phyloP scores from a whole-genome alignment of 2,888 invertebrate genomes.

The Lasioglossum malachurum region DNA sequence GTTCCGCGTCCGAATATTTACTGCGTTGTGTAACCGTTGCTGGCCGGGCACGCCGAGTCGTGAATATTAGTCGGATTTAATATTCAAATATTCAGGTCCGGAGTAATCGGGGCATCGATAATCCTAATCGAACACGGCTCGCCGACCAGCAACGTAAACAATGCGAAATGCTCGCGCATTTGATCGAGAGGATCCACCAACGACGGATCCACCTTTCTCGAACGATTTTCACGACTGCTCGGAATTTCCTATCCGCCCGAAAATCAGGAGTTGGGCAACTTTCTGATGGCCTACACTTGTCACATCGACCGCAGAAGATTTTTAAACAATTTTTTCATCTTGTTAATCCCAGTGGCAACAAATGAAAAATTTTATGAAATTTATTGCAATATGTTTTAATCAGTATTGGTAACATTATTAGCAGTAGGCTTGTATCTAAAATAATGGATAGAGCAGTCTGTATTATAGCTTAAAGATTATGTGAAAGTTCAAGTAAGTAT shows the following conservation, averaged over 20 bases:
- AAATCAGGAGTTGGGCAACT: not conserved
- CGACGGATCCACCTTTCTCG: not conserved
- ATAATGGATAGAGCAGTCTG: too few species aligned
- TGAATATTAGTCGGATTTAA: conserved; percentile 33
- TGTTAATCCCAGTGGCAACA: too few species aligned
- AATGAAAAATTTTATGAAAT: too few species aligned
- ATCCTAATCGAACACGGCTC: conserved; percentile 25
- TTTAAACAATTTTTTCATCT: not conserved
- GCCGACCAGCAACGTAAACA: conserved; percentile 1
- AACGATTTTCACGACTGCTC: not conserved
- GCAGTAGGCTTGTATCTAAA: too few species aligned
- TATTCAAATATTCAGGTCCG: conserved; percentile 29
- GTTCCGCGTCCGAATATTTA: conserved; percentile 14
- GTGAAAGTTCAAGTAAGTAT: too few species aligned
- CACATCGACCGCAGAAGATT: not conserved
- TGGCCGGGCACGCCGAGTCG: not conserved
- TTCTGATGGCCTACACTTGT: not conserved
- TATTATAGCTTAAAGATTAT: too few species aligned
- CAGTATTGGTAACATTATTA: too few species aligned
- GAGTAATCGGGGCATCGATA: conserved; percentile 24
- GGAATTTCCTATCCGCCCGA: not conserved
- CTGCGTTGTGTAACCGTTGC: not conserved
- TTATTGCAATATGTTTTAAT: too few species aligned
- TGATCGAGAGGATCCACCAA: not conserved
- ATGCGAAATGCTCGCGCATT: not conserved